Evolutionary conservation across 2,888 invertebrate species (phyloP).

Genomic region (Hofmannophila pseudospretella): DNA sequence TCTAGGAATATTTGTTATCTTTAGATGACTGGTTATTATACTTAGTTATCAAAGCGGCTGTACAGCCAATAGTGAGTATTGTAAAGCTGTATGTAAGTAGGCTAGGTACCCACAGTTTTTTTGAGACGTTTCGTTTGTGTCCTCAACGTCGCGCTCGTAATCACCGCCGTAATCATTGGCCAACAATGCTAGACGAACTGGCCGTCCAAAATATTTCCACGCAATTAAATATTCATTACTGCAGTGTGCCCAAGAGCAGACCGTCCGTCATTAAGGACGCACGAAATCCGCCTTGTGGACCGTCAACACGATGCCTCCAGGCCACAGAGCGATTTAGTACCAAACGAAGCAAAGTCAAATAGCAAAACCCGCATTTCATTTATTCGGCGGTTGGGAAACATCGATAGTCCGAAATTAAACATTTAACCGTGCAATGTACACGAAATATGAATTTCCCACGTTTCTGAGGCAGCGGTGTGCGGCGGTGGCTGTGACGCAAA

Average conservation of each 20-base stretch:
- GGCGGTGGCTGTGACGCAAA: slow-evolving; percentile 32
- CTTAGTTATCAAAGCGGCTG: no score
- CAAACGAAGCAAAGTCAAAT: slow-evolving; percentile 21
- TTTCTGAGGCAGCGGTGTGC: slow-evolving; percentile 13
- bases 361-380: slow-evolving; percentile 15
- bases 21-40: no score
- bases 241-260: slow-evolving; percentile 33
- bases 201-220: slow-evolving; percentile 43
- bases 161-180: slow-evolving; percentile 43
- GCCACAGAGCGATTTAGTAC: slow-evolving; percentile 26
- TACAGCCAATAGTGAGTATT: no score
- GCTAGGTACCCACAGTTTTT: no score
- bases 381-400: slow-evolving; percentile 8
- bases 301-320: slow-evolving; percentile 22
- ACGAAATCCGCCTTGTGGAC: slow-evolving; percentile 39
- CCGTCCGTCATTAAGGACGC: slow-evolving; percentile 60
- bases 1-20: no score
- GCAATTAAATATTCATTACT: slow-evolving; percentile 74
- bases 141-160: slow-evolving; percentile 24
- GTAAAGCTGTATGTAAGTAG: no score
- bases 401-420: slow-evolving; percentile 8
- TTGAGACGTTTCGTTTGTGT: no score
- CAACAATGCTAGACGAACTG: slow-evolving; percentile 37
- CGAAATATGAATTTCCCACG: slow-evolving; percentile 32
- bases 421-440: slow-evolving; percentile 5